Percentiles rank a stretch among this genome's conserved stretches.
These are phyloP conservation scores for Helicoverpa zea DNA, from an alignment of 1,140 invertebrate species.

Conservation along the genomic window DNA sequence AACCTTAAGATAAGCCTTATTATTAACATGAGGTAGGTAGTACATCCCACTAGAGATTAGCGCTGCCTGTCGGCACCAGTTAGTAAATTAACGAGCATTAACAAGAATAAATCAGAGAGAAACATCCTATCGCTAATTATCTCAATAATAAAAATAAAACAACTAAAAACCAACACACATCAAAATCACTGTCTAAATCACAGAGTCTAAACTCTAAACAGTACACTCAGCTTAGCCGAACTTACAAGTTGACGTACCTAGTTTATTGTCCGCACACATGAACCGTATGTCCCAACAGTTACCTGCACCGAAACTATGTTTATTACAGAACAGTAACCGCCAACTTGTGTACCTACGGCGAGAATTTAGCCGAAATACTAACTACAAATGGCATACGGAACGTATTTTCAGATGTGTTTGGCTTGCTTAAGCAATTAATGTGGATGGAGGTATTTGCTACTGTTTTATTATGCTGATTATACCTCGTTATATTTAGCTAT, in stretches of 20 bases:
- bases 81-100: too few relatives aligned
- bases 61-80: too few relatives aligned
- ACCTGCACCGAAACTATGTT: constrained; percentile 78
- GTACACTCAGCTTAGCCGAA: not conserved
- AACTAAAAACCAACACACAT: not conserved
- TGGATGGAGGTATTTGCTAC: constrained; percentile 7
- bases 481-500: not conserved
- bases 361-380: constrained; percentile 71
- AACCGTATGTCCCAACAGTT: constrained; percentile 62
- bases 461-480: not conserved
- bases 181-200: not conserved
- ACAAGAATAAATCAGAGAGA: too few relatives aligned
- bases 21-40: too few relatives aligned
- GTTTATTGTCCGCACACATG: not conserved
- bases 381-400: constrained; percentile 60
- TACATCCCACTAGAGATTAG: too few relatives aligned
- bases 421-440: constrained; percentile 41
- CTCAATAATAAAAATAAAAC: too few relatives aligned
- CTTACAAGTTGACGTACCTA: not conserved
- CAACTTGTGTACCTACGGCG: constrained; percentile 68
- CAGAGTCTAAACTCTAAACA: not conserved
- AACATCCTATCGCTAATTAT: too few relatives aligned
- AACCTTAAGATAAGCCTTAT: too few relatives aligned
- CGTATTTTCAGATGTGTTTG: constrained; percentile 62
- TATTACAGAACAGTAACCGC: constrained; percentile 69